Percentiles rank a stretch among this genome's conserved stretches.
These are phyloP conservation scores for Eudasyphora cyanicolor DNA, from an alignment of 2,888 invertebrate species.

Conservation along the genomic window DNA sequence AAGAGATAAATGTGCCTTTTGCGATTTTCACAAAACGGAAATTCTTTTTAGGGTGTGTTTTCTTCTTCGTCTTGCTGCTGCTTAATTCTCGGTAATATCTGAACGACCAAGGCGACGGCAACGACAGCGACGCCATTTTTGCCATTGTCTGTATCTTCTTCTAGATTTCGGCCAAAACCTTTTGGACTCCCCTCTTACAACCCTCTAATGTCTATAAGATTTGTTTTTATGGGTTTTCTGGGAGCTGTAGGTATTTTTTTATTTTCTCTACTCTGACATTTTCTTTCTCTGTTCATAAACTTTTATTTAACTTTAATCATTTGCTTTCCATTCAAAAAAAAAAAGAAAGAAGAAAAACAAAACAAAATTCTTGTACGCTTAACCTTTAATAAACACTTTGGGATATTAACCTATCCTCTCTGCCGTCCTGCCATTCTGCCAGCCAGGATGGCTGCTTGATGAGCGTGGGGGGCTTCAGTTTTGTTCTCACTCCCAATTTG, in stretches of 20 bases:
- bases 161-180: not conserved
- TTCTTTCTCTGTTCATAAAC: constrained; percentile 25
- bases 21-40: constrained; percentile 19
- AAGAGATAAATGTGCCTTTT: constrained; percentile 36
- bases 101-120: constrained; percentile 24
- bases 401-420: constrained; percentile 7
- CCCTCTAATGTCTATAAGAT: constrained; percentile 42
- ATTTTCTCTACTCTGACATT: constrained; percentile 2
- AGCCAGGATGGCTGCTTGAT: constrained; percentile 18
- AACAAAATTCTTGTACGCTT: constrained; percentile 22
- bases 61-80: constrained; percentile 11
- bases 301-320: constrained; percentile 48
- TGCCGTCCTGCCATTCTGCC: not conserved
- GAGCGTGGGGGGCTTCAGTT: not conserved
- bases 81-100: constrained; percentile 52
- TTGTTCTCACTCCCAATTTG: not conserved
- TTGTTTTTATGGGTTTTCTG: constrained; percentile 32
- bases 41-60: constrained; percentile 57
- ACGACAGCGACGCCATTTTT: constrained; percentile 52
- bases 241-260: not conserved
- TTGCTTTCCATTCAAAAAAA: not conserved
- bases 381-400: constrained; percentile 37
- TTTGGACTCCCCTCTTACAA: constrained; percentile 41
- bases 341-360: not conserved
- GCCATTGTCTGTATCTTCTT: not conserved